phyloP scores from a whole-genome alignment of 2,797 vertebrate genomes.

The Sternotherus odoratus region DNA sequence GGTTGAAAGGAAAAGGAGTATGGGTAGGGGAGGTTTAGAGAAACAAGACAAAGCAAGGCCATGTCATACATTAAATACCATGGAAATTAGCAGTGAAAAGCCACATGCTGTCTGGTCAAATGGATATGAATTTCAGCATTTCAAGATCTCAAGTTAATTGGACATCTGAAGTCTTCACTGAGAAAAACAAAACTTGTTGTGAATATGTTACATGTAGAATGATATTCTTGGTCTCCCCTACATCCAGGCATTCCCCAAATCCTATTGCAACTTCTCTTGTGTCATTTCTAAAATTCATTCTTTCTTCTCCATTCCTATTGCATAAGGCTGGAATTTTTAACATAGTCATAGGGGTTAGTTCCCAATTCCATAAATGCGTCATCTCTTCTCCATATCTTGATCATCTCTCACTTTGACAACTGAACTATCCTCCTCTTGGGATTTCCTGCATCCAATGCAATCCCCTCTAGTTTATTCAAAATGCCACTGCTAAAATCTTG shows the following conservation, averaged over 20 bases:
- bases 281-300: neutral
- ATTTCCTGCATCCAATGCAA: neutral
- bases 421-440: neutral
- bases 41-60: neutral
- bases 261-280: neutral
- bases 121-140: neutral
- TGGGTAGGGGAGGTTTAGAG: constrained; percentile 21
- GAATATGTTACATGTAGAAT: neutral
- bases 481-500: neutral
- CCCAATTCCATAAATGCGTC: neutral
- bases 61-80: neutral
- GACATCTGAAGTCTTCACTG: neutral
- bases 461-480: constrained; percentile 4
- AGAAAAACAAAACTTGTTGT: neutral
- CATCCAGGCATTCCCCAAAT: neutral
- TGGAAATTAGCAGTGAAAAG: neutral
- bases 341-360: too few species aligned
- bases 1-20: too few species aligned
- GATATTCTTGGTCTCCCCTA: constrained; percentile 9
- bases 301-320: neutral
- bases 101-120: neutral
- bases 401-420: neutral
- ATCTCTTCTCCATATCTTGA: neutral
- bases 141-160: neutral
- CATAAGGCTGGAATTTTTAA: neutral